phyloP scores from a whole-genome alignment of 2,888 invertebrate genomes.

The Acanthosepion pharaonis region DNA sequence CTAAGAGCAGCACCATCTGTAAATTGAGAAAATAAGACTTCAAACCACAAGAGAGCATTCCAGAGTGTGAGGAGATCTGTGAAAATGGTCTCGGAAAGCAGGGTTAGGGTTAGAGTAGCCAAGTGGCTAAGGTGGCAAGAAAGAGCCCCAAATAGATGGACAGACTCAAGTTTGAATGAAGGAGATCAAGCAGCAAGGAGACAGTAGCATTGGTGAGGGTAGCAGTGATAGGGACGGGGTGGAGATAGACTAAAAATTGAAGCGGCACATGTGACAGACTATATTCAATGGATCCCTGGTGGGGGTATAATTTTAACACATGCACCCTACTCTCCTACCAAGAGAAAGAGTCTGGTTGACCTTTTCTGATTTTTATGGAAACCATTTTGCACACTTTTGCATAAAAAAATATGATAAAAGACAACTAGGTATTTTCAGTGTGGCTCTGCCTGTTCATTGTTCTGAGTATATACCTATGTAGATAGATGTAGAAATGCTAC shows the following conservation, averaged over 20 bases:
- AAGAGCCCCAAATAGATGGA: neutral
- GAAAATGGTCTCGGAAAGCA: constrained; percentile 33
- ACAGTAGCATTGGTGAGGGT: neutral
- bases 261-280: neutral
- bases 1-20: constrained; percentile 9
- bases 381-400: neutral
- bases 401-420: neutral
- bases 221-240: no score
- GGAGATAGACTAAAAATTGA: neutral
- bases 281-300: neutral
- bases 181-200: neutral
- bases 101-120: neutral
- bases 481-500: no score
- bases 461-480: neutral
- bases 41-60: neutral
- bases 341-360: neutral
- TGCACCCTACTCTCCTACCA: neutral
- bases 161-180: neutral
- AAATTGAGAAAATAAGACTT: neutral
- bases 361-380: constrained; percentile 20
- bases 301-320: neutral
- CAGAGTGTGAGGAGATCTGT: constrained; percentile 8
- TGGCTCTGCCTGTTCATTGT: neutral
- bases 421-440: neutral
- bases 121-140: neutral